A percentile compares a stretch with the other conserved stretches of the same genome.
These are phyloP conservation scores for Sphecodes monilicornis DNA, from an alignment of 2,888 invertebrate genomes.

Conservation along the genomic window DNA sequence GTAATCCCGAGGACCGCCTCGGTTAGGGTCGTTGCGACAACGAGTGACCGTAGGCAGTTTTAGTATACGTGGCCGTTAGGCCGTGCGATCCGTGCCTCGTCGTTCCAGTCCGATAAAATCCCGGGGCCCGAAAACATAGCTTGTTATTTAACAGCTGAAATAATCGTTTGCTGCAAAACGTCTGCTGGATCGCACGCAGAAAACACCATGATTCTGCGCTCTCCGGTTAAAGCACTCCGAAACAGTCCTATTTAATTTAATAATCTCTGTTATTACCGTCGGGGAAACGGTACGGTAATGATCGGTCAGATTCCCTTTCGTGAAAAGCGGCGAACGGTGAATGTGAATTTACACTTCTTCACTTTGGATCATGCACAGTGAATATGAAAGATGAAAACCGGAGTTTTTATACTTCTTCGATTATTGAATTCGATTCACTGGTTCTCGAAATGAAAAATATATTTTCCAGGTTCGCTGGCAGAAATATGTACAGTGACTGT, in stretches of 20 bases:
- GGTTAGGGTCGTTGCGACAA: constrained; percentile 60
- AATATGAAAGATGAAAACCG: no score
- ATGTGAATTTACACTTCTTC: no score
- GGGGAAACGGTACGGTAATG: background rate
- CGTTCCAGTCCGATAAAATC: constrained; percentile 42
- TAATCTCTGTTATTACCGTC: constrained; percentile 10
- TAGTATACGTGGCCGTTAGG: constrained; percentile 57
- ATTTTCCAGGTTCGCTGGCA: no score
- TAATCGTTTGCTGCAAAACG: constrained; percentile 30
- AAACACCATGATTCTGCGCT: constrained; percentile 8
- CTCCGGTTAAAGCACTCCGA: background rate
- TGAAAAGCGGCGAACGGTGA: constrained; percentile 6
- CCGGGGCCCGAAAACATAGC: constrained; percentile 29
- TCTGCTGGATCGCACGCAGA: constrained; percentile 13
- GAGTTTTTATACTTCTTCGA: no score
- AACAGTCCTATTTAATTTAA: constrained; percentile 22
- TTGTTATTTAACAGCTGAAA: constrained; percentile 46
- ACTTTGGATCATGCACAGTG: no score
- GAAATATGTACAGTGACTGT: no score
- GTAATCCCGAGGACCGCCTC: constrained; percentile 54
- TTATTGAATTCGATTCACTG: no score
- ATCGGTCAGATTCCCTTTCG: background rate
- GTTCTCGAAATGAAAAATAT: no score
- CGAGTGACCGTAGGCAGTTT: constrained; percentile 63
- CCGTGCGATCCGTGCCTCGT: constrained; percentile 52